Evolutionary conservation across 2,113 vertebrate genomes (phyloP).

Genomic region (Hemichromis elongatus): DNA sequence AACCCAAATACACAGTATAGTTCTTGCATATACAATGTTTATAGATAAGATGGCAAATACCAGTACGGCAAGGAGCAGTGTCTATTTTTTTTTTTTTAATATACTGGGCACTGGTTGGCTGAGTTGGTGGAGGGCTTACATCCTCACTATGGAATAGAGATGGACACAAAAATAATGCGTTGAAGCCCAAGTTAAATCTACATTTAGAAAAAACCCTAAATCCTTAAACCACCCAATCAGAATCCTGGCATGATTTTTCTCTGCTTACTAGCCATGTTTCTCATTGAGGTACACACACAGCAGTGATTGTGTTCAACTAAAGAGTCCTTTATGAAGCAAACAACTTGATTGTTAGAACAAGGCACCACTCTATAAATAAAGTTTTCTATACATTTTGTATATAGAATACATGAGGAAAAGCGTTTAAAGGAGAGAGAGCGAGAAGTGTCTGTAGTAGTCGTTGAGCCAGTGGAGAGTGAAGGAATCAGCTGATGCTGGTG

Average conservation of each 20-base stretch:
- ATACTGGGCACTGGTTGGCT: slow-evolving; percentile 4
- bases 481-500: background rate
- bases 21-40: slow-evolving; percentile 69
- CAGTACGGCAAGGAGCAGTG: slow-evolving; percentile 25
- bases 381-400: slow-evolving; percentile 53
- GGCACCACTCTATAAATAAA: slow-evolving; percentile 70
- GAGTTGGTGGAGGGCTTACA: slow-evolving; percentile 7
- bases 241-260: slow-evolving; percentile 3
- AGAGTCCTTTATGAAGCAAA: slow-evolving; percentile 40
- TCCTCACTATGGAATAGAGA: background rate
- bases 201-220: background rate
- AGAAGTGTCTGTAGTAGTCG: slow-evolving; percentile 7
- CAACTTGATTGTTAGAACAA: slow-evolving; percentile 47
- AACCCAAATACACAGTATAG: slow-evolving; percentile 80
- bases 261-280: background rate
- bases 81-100: background rate
- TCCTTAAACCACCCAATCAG: background rate
- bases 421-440: background rate
- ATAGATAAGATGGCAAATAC: slow-evolving; percentile 38
- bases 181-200: background rate
- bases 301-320: slow-evolving; percentile 2
- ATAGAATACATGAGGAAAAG: slow-evolving; percentile 26
- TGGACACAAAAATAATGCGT: slow-evolving; percentile 3
- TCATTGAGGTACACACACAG: background rate
- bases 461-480: background rate